A percentile compares a stretch with the other conserved stretches of the same genome.
phyloP scores from a whole-genome alignment of 2,113 vertebrate species.

The Atractosteus spatula region DNA sequence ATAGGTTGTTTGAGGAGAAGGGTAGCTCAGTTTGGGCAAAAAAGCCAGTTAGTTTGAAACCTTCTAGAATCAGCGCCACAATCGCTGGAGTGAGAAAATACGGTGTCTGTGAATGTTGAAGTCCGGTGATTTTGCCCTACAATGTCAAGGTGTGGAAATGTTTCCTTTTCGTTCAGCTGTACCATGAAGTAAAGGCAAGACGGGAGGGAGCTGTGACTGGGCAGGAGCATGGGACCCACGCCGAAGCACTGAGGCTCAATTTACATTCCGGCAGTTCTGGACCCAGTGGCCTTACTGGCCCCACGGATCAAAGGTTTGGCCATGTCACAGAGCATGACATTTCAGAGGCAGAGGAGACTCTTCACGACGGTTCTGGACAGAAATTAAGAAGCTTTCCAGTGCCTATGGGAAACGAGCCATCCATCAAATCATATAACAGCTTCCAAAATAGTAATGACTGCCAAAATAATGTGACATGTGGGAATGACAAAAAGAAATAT shows the following conservation, averaged over 20 bases:
- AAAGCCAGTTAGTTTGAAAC: too few relatives aligned
- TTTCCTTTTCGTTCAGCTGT: slow-evolving; percentile 69
- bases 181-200: slow-evolving; percentile 84
- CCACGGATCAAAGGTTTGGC: slow-evolving; percentile 32
- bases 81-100: too few relatives aligned
- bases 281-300: slow-evolving; percentile 56
- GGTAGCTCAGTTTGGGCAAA: too few relatives aligned
- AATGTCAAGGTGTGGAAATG: too few relatives aligned
- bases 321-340: slow-evolving; percentile 25
- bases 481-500: slow-evolving; percentile 68
- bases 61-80: too few relatives aligned
- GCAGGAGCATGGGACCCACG: slow-evolving; percentile 50
- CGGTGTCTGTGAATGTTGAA: too few relatives aligned
- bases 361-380: slow-evolving; percentile 28
- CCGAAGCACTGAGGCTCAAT: slow-evolving; percentile 52
- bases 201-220: slow-evolving; percentile 61
- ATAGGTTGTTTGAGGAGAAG: too few relatives aligned
- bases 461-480: slow-evolving; percentile 41
- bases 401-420: background rate
- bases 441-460: slow-evolving; percentile 34
- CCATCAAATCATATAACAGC: slow-evolving; percentile 23
- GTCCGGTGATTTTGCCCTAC: too few relatives aligned
- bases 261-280: slow-evolving; percentile 54
- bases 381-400: background rate
- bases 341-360: slow-evolving; percentile 44